Conservation (phyloP, 2,113 vertebrate genomes). For the Trinectes maculatus region DNA sequence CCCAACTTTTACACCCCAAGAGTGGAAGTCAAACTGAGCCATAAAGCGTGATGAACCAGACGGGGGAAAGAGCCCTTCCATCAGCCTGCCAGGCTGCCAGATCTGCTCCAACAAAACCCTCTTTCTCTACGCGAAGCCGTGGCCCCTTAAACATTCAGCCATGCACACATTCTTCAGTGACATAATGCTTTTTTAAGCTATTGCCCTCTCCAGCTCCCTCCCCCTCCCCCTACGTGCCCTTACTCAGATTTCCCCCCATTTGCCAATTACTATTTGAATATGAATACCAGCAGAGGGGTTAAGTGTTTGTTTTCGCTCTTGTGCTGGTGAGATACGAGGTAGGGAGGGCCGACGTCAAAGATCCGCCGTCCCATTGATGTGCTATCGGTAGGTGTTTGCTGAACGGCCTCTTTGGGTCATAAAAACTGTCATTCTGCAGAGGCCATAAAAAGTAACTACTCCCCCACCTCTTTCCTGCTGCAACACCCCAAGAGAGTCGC, state of each 20-base stretch:
- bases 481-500: conserved; percentile 33
- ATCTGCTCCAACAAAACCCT: conserved; percentile 76
- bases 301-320: conserved; percentile 73
- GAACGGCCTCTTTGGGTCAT: conserved; percentile 55
- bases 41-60: conserved; percentile 68
- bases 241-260: conserved; percentile 39
- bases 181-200: conserved; percentile 81
- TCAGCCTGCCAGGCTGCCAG: conserved; percentile 63
- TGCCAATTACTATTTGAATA: conserved; percentile 73
- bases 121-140: conserved; percentile 67
- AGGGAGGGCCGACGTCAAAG: conserved; percentile 57
- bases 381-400: conserved; percentile 58
- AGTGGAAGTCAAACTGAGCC: conserved; percentile 74
- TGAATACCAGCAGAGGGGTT: conserved; percentile 59
- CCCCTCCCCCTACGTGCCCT: conserved; percentile 17
- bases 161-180: conserved; percentile 73
- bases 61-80: conserved; percentile 56
- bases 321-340: conserved; percentile 33
- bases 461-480: not conserved
- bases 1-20: conserved; percentile 64
- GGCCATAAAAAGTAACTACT: conserved; percentile 49
- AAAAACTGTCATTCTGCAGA: conserved; percentile 48
- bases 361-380: conserved; percentile 48
- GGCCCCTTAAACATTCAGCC: conserved; percentile 66
- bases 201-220: conserved; percentile 59